Conservation (phyloP, 2,797 vertebrate genomes). For the Sorex maritimensis region DNA sequence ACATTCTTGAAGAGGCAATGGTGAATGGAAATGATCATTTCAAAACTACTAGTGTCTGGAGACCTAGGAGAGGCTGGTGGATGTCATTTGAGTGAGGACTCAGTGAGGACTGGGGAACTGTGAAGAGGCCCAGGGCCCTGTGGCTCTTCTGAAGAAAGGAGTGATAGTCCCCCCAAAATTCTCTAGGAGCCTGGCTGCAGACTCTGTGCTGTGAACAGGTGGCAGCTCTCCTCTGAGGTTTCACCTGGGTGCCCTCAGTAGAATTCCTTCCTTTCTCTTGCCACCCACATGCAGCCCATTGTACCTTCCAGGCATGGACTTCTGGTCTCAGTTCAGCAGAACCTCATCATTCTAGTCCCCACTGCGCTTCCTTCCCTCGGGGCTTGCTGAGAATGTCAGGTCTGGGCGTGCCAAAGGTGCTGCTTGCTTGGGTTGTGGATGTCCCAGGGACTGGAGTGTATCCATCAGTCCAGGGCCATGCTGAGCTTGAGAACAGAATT, state of each 20-base stretch:
- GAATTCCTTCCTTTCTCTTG: background rate
- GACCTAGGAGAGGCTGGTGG: background rate
- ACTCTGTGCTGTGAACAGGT: background rate
- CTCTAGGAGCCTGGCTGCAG: background rate
- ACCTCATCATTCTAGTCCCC: background rate
- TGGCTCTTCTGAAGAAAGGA: background rate
- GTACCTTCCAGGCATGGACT: background rate
- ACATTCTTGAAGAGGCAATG: background rate
- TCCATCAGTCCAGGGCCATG: background rate
- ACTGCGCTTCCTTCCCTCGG: background rate
- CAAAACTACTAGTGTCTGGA: constrained; percentile 10
- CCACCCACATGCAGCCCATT: background rate
- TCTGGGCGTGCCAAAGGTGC: background rate
- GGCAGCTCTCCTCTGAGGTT: background rate
- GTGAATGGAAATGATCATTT: background rate
- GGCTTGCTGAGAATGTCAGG: background rate
- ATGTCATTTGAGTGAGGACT: background rate
- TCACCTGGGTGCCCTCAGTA: background rate
- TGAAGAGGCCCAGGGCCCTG: background rate
- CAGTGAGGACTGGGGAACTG: background rate
- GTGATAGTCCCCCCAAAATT: background rate
- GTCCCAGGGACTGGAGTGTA: too few species aligned
- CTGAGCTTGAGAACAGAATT: background rate
- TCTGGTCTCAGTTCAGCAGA: background rate
- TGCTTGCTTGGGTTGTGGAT: background rate